Evolutionary conservation across 2,888 invertebrate genomes (phyloP).

Genomic region (Dolichopus griseipennis): DNA sequence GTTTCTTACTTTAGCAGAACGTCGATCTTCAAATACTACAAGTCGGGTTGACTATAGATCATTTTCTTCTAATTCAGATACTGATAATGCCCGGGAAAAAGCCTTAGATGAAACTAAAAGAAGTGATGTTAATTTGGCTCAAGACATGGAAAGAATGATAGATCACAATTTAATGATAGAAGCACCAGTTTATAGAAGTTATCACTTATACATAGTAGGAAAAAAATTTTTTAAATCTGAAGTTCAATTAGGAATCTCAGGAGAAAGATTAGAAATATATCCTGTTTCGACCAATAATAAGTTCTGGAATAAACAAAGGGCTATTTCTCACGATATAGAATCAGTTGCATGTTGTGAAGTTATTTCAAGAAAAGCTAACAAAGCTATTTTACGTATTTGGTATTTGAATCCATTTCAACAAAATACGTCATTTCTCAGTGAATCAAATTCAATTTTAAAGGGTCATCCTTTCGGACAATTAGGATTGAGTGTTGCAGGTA

Average conservation of each 20-base stretch:
- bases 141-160: conserved; percentile 58
- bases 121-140: conserved; percentile 24
- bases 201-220: conserved; percentile 66
- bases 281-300: conserved; percentile 62
- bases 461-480: conserved; percentile 20
- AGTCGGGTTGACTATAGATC: conserved; percentile 37
- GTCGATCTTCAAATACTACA: conserved; percentile 38
- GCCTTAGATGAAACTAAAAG: conserved; percentile 40
- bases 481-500: conserved; percentile 11
- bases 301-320: conserved; percentile 62
- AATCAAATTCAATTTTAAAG: conserved; percentile 23
- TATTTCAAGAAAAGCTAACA: conserved; percentile 62
- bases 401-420: conserved; percentile 50
- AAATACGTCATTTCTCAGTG: conserved; percentile 13
- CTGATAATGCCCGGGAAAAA: conserved; percentile 36
- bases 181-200: conserved; percentile 79
- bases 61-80: conserved; percentile 44
- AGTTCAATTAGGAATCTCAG: conserved; percentile 78
- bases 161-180: conserved; percentile 71
- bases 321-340: conserved; percentile 78
- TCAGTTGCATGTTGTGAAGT: conserved; percentile 80
- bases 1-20: conserved; percentile 78
- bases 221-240: conserved; percentile 74
- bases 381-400: conserved; percentile 62
- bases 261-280: conserved; percentile 86